Conservation (phyloP, 2,113 vertebrate species). For the Varanus salvator region DNA sequence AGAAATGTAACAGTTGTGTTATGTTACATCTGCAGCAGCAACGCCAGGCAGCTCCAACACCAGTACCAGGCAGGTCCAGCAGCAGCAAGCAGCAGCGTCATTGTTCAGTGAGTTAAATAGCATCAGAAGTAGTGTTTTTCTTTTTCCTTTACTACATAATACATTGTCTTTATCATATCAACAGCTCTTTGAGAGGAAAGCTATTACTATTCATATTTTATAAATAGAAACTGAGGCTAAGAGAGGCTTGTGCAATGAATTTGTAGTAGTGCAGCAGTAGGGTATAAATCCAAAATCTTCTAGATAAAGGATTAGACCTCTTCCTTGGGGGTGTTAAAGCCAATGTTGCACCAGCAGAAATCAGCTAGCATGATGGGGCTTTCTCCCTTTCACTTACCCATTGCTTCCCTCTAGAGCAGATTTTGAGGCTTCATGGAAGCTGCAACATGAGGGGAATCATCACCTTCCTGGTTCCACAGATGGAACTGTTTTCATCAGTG, state of each 20-base stretch:
- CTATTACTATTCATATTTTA: neutral
- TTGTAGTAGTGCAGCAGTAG: neutral
- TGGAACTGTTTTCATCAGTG: too few relatives aligned
- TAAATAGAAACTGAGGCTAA: neutral
- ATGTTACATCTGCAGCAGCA: conserved; percentile 28
- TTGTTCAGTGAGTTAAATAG: conserved; percentile 26
- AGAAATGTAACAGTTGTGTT: conserved; percentile 15
- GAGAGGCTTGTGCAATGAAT: neutral
- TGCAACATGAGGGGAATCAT: too few relatives aligned
- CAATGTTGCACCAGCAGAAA: too few relatives aligned
- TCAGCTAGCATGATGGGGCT: neutral
- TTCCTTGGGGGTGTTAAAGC: neutral
- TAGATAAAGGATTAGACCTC: neutral
- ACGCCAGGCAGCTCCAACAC: conserved; percentile 17
- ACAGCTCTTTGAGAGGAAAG: neutral
- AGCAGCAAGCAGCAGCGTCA: neutral
- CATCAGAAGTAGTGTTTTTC: conserved; percentile 4
- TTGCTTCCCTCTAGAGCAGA: too few relatives aligned
- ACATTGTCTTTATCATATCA: neutral
- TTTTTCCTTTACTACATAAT: neutral
- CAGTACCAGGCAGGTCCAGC: conserved; percentile 28
- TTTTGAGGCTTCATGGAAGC: too few relatives aligned
- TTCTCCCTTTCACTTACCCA: too few relatives aligned
- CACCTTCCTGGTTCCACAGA: too few relatives aligned
- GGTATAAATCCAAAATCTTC: neutral